Base-by-base conservation (phyloP, 1,140 invertebrate genomes). In the Temnothorax nylanderi region DNA sequence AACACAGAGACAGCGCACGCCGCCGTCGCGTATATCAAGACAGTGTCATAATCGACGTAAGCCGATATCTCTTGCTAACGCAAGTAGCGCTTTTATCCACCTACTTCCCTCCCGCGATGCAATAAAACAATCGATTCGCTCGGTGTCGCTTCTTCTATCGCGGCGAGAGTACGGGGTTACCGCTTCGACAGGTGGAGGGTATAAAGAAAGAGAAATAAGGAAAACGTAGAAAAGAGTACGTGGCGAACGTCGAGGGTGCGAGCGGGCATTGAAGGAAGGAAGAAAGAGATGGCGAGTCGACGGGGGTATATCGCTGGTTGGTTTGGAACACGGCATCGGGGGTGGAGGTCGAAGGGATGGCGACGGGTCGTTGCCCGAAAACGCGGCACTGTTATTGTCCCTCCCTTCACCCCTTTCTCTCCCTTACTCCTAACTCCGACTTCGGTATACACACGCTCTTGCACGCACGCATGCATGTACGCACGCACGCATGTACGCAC, bases 301-400 rank as follows among this genome's bases (percentile, higher is more conserved):
- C 32, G 41, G 56, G 56, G 54, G 65, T 74, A 60, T 84, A 88
- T 88, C 90, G 87, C 67, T 65, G 89, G 90, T 89, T 90, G 90
- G 91, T 93, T 92, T 88, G 91, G 89, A 87, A 89, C 87, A 89
- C 75, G 74, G 86, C 58, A 91, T n/a, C 49, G 67, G 47, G 74
- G 86, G 26, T 65, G 85, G 62, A 88, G 89, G 87, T 91, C 91
- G 92, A 93, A 94, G 93, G 93, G 93, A 93, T 93, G 93, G 92
- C 89, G 91, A 92, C 92, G 93, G 94, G 94, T 94, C 94, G 94
- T 95, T 95, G 94, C 90, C 94, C 94, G 94, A 95, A 95, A 95
- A 95, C 93, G 93, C 91, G 90, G 90, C 88, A 90, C 94, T 94
- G 94, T 94, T 94, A 94, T 94, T 94, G 94, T 94, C 92, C 91